phyloP scores from a whole-genome alignment of 2,113 vertebrate species.

The Dunckerocampus dactyliophorus region DNA sequence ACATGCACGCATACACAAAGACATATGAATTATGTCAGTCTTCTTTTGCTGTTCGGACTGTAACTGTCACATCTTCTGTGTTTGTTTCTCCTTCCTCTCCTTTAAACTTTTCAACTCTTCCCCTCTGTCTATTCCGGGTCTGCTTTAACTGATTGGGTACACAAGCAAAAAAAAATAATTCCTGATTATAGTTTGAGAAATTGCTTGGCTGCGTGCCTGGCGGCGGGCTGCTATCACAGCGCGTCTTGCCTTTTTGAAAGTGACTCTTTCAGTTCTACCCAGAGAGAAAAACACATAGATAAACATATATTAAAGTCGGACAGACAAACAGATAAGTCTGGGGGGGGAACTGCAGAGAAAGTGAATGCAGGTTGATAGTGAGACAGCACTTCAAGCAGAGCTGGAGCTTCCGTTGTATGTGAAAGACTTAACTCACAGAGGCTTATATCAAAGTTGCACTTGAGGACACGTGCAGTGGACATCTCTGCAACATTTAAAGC shows the following conservation, averaged over 20 bases:
- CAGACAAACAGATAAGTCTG: slow-evolving; percentile 13
- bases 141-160: slow-evolving; percentile 2
- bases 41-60: background rate
- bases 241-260: slow-evolving; percentile 3
- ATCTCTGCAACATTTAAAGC: slow-evolving; percentile 22
- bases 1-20: no score
- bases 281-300: slow-evolving; percentile 7
- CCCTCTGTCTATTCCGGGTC: no score
- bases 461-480: background rate
- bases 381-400: slow-evolving; percentile 28
- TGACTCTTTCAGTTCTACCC: slow-evolving; percentile 2
- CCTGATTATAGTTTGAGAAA: background rate
- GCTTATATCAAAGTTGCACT: slow-evolving; percentile 69
- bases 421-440: slow-evolving; percentile 66
- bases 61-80: background rate
- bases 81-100: background rate
- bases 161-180: background rate
- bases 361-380: slow-evolving; percentile 20
- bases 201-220: slow-evolving; percentile 1
- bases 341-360: slow-evolving; percentile 6
- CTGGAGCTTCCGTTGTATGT: slow-evolving; percentile 50
- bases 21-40: background rate
- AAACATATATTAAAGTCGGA: slow-evolving; percentile 8
- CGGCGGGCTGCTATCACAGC: background rate
- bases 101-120: background rate